phyloP scores from a whole-genome alignment of 2,113 vertebrate species.

The Pseudonaja textilis region DNA sequence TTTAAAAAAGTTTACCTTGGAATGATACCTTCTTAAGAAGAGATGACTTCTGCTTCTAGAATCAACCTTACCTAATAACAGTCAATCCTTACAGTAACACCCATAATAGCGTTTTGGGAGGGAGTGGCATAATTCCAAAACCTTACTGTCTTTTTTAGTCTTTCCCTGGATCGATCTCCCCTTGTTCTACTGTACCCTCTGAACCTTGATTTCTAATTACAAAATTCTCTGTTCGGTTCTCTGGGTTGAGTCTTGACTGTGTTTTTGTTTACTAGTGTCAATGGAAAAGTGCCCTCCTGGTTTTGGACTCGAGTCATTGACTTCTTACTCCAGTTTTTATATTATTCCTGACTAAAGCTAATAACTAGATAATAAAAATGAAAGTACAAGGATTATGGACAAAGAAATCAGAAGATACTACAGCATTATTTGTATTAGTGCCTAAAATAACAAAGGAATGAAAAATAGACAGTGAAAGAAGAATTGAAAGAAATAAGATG shows the following conservation, averaged over 20 bases:
- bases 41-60: background rate
- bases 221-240: background rate
- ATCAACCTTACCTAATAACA: background rate
- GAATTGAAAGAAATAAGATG: background rate
- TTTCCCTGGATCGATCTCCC: background rate
- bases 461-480: background rate
- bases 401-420: background rate
- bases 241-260: background rate
- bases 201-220: background rate
- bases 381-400: background rate
- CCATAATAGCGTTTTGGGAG: background rate
- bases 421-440: background rate
- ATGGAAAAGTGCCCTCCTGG: background rate
- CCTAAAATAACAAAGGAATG: background rate
- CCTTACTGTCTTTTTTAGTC: background rate
- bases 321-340: background rate
- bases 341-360: background rate
- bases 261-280: background rate
- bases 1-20: background rate
- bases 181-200: background rate
- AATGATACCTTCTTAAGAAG: background rate
- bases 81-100: background rate
- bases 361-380: background rate
- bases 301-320: background rate
- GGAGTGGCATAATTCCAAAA: background rate